Evolutionary conservation across 2,113 vertebrate genomes (phyloP), one percentile per base, ranked within the genome.

Genomic region (Hypanus sabinus): DNA sequence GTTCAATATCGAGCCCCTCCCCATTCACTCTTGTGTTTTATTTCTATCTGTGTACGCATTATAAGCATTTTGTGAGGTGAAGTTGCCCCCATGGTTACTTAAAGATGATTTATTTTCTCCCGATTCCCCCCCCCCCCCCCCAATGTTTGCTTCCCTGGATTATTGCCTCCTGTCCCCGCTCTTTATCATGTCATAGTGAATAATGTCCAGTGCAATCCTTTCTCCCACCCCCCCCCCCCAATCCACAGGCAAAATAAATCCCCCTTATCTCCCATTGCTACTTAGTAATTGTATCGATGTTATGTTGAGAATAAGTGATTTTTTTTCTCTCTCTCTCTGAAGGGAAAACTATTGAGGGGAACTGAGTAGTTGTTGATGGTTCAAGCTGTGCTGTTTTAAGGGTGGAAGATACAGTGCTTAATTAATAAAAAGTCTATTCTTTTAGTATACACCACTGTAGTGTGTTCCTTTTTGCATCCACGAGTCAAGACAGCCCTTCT

Each of bases 341-440:
- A 33, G 87, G 60, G 60, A 3, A 90, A 90, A 65, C 60, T 33
- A 11, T 46, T 85, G 60, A 90, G 60, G 60, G 30, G 85, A 62
- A 62, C 30, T 6, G 27, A 62, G 2, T 88, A 33, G 60, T 33
- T 33, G n/a, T 36, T 33, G 87, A 33, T n/a, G 87, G 62, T 65
- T 90, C 30, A 90, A 33, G 87, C 30, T 68, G 30, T 90, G 87
- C 87, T 65, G 30, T 90, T 65, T 18, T 36, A 30, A 90, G 27
- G 60, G n/a, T 90, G 96, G 96, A 96, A 96, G 95, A 96, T 96
- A 96, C 96, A 96, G 94, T 94, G 95, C 96, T 96, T 96, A 97
- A 96, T 96, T 90, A 90, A 90, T 90, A 90, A 96, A 97, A 96
- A 96, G 94, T 96, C 94, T 96, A 96, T 97, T 96, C 96, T 97